Conservation (phyloP, 2,888 invertebrate species). For the Drosophila kanekoi region DNA sequence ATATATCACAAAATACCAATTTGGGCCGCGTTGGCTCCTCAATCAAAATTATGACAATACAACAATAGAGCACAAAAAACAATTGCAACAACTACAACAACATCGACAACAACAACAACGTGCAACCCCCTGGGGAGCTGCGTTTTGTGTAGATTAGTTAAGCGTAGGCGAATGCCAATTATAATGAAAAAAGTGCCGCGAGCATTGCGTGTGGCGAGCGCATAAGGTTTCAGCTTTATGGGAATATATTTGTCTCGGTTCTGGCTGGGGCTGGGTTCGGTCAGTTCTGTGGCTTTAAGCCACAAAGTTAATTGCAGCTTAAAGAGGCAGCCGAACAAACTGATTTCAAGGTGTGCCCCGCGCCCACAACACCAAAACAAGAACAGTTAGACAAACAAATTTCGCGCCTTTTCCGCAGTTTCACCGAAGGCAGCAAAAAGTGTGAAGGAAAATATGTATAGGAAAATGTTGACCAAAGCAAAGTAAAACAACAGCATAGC, state of each 20-base stretch:
- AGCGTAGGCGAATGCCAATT: constrained; percentile 68
- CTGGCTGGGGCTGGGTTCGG: constrained; percentile 35
- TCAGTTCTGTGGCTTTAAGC: constrained; percentile 46
- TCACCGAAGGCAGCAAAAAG: not conserved
- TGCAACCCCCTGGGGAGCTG: constrained; percentile 60
- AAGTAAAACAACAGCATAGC: constrained; percentile 12
- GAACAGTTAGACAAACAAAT: constrained; percentile 60
- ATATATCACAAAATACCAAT: constrained; percentile 80
- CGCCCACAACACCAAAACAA: constrained; percentile 16
- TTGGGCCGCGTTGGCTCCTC: constrained; percentile 73
- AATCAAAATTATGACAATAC: constrained; percentile 83
- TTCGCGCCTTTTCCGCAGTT: constrained; percentile 79
- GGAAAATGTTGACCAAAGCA: constrained; percentile 45
- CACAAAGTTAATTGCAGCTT: constrained; percentile 74
- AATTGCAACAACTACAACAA: constrained; percentile 12
- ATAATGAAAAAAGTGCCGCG: constrained; percentile 70
- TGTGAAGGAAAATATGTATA: constrained; percentile 7
- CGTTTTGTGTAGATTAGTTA: constrained; percentile 78
- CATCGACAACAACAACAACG: constrained; percentile 24
- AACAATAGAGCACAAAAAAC: constrained; percentile 50
- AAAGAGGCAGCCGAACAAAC: constrained; percentile 67
- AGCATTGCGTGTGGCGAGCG: constrained; percentile 65
- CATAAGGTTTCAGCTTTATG: constrained; percentile 59
- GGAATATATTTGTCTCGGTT: constrained; percentile 5
- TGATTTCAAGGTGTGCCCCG: constrained; percentile 69